These are phyloP conservation scores for Amblyjoppa proteus DNA, from an alignment of 2,888 invertebrate species.

Conservation along the genomic window DNA sequence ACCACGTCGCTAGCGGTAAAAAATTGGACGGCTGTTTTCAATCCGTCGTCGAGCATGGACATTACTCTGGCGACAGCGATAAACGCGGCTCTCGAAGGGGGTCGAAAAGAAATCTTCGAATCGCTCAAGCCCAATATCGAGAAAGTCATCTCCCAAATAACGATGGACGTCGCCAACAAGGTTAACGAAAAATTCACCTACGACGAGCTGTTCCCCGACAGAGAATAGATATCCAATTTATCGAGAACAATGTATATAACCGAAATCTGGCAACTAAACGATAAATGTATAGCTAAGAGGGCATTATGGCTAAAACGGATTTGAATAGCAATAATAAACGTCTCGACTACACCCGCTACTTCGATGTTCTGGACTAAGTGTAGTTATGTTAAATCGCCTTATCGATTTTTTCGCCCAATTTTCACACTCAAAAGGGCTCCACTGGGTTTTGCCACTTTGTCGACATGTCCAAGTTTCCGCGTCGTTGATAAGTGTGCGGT, in stretches of 20 bases:
- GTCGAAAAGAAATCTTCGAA: not conserved
- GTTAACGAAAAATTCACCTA: not conserved
- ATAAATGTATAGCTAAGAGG: not conserved
- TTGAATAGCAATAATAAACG: too few species aligned
- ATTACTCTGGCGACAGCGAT: not conserved
- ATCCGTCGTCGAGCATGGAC: not conserved
- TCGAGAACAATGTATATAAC: not conserved
- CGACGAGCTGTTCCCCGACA: slow-evolving; percentile 9
- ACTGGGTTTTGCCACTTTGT: too few species aligned
- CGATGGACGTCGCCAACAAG: not conserved
- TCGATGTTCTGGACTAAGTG: too few species aligned
- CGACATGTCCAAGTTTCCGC: not conserved
- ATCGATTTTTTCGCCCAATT: too few species aligned
- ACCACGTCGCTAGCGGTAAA: not conserved
- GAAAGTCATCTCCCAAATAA: not conserved
- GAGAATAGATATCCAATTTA: not conserved
- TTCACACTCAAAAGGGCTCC: too few species aligned
- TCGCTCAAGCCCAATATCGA: not conserved
- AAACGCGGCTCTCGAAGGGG: not conserved
- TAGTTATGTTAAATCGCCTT: too few species aligned
- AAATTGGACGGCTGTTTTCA: not conserved
- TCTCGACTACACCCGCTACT: too few species aligned
- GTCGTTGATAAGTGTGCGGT: not conserved
- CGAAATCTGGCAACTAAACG: not conserved
- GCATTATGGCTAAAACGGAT: too few species aligned